These are phyloP conservation scores for Adineta ricciae DNA, from an alignment of 2,888 invertebrate species.

Conservation along the genomic window DNA sequence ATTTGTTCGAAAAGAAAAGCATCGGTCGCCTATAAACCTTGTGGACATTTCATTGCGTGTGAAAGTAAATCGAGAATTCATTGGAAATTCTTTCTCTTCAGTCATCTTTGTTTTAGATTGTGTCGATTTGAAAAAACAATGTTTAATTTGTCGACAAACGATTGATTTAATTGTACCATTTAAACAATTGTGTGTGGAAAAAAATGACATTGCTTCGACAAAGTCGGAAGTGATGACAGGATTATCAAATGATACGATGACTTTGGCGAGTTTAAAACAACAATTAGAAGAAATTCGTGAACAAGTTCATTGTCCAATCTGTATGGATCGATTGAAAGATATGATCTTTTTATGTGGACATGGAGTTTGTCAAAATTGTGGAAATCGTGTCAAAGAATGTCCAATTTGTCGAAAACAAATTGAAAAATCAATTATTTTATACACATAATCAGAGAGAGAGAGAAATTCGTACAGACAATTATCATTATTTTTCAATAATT, in stretches of 20 bases:
- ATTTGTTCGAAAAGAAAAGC: slow-evolving; percentile 89
- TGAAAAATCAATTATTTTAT: slow-evolving; percentile 83
- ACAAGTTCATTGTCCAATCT: slow-evolving; percentile 84
- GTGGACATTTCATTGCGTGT: slow-evolving; percentile 86
- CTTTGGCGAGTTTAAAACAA: slow-evolving; percentile 69
- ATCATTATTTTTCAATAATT: too few relatives aligned
- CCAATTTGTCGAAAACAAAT: slow-evolving; percentile 93
- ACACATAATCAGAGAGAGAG: slow-evolving; percentile 45
- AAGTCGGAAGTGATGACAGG: neutral
- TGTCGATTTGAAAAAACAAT: slow-evolving; percentile 89
- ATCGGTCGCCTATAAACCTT: slow-evolving; percentile 80
- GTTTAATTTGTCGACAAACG: slow-evolving; percentile 81
- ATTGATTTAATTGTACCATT: slow-evolving; percentile 55
- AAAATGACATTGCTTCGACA: neutral
- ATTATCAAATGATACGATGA: slow-evolving; percentile 40
- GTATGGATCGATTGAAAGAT: slow-evolving; percentile 89
- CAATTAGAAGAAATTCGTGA: slow-evolving; percentile 93
- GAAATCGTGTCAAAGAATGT: slow-evolving; percentile 90
- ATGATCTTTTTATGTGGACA: slow-evolving; percentile 97
- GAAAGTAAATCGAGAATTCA: slow-evolving; percentile 48
- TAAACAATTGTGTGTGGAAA: neutral
- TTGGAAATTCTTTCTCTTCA: neutral
- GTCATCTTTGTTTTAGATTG: slow-evolving; percentile 53
- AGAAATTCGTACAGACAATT: too few relatives aligned
- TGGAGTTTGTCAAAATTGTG: slow-evolving; percentile 95